Conservation (phyloP, 2,113 vertebrate genomes). For the Neotoma lepida region DNA sequence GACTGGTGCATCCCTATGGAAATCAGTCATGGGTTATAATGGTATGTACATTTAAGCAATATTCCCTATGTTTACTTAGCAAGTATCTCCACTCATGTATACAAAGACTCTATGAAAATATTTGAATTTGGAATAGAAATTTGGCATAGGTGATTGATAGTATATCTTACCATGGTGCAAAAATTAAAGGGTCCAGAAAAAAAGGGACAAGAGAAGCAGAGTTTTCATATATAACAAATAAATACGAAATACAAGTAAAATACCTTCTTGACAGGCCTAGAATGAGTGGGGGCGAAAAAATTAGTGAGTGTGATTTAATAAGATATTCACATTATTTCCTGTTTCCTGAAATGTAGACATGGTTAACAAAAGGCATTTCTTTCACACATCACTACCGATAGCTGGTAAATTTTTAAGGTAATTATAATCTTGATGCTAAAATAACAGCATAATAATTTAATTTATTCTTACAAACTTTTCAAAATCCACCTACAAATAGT, state of each 20-base stretch:
- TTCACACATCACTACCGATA: not conserved
- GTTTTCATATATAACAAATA: constrained; percentile 16
- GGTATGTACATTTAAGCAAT: not conserved
- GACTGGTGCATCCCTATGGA: not conserved
- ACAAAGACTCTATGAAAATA: not conserved
- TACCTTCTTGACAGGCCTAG: not conserved
- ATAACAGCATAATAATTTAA: not conserved
- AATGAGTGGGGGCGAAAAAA: not conserved
- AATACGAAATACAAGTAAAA: not conserved
- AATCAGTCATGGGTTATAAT: not conserved
- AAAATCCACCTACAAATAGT: not conserved
- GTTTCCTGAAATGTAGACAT: constrained; percentile 30
- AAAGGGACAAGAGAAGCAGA: not conserved
- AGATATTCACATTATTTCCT: not conserved
- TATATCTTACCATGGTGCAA: not conserved
- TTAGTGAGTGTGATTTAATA: not conserved
- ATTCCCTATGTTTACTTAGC: not conserved
- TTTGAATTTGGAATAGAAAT: constrained; percentile 4
- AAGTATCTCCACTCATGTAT: not conserved
- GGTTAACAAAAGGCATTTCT: not conserved
- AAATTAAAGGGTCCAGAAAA: not conserved
- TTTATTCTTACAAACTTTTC: not conserved
- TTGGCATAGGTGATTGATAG: not conserved
- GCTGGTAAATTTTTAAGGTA: not conserved
- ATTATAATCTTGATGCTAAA: constrained; percentile 1